Base-by-base conservation (phyloP, 2,797 vertebrate genomes). In the Crypturellus tataupa region DNA sequence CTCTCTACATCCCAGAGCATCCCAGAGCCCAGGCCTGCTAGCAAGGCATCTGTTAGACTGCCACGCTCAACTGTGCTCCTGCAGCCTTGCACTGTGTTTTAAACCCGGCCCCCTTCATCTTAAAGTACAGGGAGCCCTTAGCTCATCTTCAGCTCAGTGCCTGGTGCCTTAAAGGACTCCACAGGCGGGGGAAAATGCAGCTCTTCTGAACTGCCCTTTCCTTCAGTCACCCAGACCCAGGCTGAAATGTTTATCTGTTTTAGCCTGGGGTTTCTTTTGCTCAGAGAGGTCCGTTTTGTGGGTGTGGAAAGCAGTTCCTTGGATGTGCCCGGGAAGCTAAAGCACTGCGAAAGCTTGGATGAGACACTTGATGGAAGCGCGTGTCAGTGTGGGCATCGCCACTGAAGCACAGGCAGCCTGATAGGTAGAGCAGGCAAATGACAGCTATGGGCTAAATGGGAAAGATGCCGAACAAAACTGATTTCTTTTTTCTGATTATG, bases 21-120 rank as follows among this genome's bases (percentile, higher is more conserved):
- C 88, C 33, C 67, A 69, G 64, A 89, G 0, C 53, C 78, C 56
- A 88, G 87, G 78, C 77, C 85, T 84, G 76, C 73, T 76, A 96
- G 81, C 13, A 63, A 68, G 53, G 42, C 23, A 47, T 62, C 40
- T 92, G 79, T 35, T 90, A 6, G 56, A 53, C 69, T 79, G 35
- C 58, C 27, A 49, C 29, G 10, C 49, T 46, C 29, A 4, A 0
- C 11, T 56, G 21, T 10, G 11, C 47, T 70, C 35, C 25, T 78
- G 31, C n/a, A 35, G 55, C 5, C 9, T 46, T 59, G 84, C 10
- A 77, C 31, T 16, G 6, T 3, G 12, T 42, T 87, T 47, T 73
- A 56, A 47, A 6, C 3, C 29, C 59, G 78, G 29, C 17, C 78
- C 4, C 12, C 14, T 37, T 85, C 49, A n/a, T 24, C 6, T 37